Percentiles rank a stretch among this genome's conserved stretches.
These are phyloP conservation scores for Ophion ventricosus DNA, from an alignment of 2,888 invertebrate species.

Conservation along the genomic window DNA sequence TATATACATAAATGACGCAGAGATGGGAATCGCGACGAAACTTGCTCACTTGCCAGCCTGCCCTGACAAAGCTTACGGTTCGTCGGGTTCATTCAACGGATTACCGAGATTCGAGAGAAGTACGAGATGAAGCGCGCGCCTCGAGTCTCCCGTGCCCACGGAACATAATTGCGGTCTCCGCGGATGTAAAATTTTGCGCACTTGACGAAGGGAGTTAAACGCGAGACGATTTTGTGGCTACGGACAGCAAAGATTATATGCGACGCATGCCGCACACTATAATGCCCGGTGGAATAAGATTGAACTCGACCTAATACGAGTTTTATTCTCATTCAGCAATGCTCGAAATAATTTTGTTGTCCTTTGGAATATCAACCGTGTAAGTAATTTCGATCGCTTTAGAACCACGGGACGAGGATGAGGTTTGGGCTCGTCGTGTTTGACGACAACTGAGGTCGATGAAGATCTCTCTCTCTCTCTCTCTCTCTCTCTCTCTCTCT, in stretches of 20 bases:
- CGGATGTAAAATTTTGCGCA: conserved; percentile 10
- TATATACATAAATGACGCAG: conserved; percentile 13
- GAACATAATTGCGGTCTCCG: conserved; percentile 62
- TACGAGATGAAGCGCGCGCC: conserved; percentile 25
- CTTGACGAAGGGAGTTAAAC: background rate
- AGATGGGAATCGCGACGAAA: conserved; percentile 11
- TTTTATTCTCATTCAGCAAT: no score
- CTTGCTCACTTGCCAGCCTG: conserved; percentile 40
- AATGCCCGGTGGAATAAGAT: no score
- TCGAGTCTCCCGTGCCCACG: conserved; percentile 47
- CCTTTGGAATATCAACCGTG: no score
- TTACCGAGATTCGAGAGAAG: conserved; percentile 78
- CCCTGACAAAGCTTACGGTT: conserved; percentile 78
- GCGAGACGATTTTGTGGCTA: background rate
- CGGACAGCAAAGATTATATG: background rate
- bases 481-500: no score
- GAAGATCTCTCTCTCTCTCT: no score
- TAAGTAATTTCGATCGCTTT: no score
- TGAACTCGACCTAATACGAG: no score
- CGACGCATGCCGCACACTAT: no score
- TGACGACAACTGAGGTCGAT: no score
- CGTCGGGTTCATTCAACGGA: conserved; percentile 81
- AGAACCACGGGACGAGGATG: no score
- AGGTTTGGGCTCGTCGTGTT: no score
- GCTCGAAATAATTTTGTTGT: no score